phyloP scores from a whole-genome alignment of 2,888 invertebrate genomes.

The Arctia plantaginis region DNA sequence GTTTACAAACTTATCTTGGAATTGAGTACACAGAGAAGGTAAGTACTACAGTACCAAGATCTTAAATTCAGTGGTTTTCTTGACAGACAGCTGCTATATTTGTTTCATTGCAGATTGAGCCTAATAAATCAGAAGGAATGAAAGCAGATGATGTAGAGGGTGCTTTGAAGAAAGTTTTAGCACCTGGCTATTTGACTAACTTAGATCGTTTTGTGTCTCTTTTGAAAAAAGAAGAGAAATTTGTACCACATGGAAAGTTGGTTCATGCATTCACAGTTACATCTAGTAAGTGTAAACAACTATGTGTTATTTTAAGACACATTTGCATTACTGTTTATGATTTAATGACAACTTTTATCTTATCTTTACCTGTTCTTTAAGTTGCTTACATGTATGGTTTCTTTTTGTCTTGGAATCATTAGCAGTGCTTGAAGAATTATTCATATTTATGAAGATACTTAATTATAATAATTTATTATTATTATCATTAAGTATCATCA shows the following conservation, averaged over 20 bases:
- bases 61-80: not conserved
- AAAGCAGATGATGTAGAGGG: conserved; percentile 92
- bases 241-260: conserved; percentile 91
- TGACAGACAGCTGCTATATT: not conserved
- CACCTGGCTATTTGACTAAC: conserved; percentile 90
- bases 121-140: conserved; percentile 85
- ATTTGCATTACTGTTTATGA: not conserved
- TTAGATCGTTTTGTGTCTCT: conserved; percentile 90
- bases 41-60: not conserved
- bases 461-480: too few species aligned
- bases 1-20: conserved; percentile 92
- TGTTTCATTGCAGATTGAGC: conserved; percentile 76
- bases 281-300: conserved; percentile 65
- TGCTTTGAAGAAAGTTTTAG: conserved; percentile 89
- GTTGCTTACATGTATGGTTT: not conserved
- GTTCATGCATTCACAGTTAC: conserved; percentile 86
- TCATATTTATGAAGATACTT: too few species aligned
- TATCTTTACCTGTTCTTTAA: not conserved
- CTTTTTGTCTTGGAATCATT: too few species aligned
- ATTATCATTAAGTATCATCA: too few species aligned
- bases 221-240: conserved; percentile 90
- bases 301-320: not conserved
- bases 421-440: not conserved
- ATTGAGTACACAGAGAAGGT: conserved; percentile 91
- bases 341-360: not conserved